These are phyloP conservation scores for Cygnus buccinator DNA, from an alignment of 2,113 vertebrate species.

Conservation along the genomic window DNA sequence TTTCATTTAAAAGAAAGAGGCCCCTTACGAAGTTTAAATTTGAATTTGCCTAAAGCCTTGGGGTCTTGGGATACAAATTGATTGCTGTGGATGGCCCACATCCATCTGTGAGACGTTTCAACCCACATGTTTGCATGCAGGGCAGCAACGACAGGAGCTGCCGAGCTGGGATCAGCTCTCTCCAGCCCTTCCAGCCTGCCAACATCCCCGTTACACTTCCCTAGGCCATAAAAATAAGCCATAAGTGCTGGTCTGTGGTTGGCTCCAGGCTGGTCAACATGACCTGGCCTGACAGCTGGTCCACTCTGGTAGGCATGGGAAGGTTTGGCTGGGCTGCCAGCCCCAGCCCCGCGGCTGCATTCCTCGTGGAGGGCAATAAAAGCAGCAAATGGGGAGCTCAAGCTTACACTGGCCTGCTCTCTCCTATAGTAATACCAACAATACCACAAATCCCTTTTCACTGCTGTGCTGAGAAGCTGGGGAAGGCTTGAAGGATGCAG, in stretches of 20 bases:
- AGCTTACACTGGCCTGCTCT: neutral
- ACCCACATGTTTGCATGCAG: neutral
- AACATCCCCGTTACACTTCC: neutral
- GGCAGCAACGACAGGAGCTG: fast-evolving
- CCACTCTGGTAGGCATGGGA: neutral
- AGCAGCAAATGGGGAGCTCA: neutral
- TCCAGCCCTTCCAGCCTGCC: neutral
- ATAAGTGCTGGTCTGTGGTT: fast-evolving
- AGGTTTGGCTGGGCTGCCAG: fast-evolving
- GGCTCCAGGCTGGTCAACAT: fast-evolving
- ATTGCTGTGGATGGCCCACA: fast-evolving
- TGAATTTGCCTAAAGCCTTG: neutral
- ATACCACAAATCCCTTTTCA: neutral
- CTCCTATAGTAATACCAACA: neutral
- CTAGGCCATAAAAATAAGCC: neutral
- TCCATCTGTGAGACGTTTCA: neutral
- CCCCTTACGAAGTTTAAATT: neutral
- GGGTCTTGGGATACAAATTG: neutral
- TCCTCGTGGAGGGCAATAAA: neutral
- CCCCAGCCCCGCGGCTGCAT: neutral
- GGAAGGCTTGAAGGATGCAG: neutral
- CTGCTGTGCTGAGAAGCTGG: neutral
- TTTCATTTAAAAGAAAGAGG: neutral
- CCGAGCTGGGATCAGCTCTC: neutral
- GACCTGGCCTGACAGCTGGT: fast-evolving